Conservation (phyloP, 2,113 vertebrate genomes). For the Nibea coibor region DNA sequence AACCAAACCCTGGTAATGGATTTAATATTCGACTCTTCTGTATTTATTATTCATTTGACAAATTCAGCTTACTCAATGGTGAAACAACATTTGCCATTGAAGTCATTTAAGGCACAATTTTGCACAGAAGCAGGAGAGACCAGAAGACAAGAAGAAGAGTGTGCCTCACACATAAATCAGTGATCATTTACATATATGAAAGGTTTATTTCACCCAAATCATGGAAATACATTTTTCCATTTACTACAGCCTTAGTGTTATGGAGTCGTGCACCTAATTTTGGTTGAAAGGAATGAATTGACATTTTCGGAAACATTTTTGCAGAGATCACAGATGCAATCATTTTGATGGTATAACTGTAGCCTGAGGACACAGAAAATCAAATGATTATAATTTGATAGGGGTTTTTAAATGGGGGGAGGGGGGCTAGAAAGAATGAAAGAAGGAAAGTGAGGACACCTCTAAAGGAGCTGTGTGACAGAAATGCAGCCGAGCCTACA, state of each 20-base stretch:
- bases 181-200: not conserved
- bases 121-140: not conserved
- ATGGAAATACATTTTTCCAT: not conserved
- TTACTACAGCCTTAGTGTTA: not conserved
- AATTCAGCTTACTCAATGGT: not conserved
- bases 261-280: not conserved
- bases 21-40: not conserved
- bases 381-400: too few species aligned
- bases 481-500: too few species aligned
- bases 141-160: not conserved
- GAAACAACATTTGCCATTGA: not conserved
- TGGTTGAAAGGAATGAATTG: not conserved
- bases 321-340: not conserved
- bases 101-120: not conserved
- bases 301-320: not conserved
- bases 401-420: too few species aligned
- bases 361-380: too few species aligned
- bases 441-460: too few species aligned
- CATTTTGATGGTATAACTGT: too few species aligned
- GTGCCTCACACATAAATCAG: not conserved
- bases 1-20: not conserved
- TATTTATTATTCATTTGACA: not conserved
- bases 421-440: too few species aligned
- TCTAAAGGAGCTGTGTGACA: too few species aligned
- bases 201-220: not conserved